Conservation (phyloP, 2,113 vertebrate species). For the Sorex fumeus region DNA sequence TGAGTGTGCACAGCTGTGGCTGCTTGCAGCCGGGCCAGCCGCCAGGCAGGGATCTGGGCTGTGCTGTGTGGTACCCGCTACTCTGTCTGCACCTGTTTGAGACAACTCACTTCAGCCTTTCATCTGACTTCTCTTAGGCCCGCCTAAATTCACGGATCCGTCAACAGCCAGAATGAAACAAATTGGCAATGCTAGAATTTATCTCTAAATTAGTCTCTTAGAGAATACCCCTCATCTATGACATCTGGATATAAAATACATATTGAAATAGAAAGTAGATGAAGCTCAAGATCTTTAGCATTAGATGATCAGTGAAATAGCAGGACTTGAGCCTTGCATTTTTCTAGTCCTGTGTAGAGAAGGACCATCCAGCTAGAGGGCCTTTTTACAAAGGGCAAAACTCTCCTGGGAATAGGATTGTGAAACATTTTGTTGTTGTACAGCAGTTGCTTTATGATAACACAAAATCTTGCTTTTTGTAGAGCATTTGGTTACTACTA, state of each 20-base stretch:
- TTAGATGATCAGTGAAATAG: constrained; percentile 19
- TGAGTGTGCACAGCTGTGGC: constrained; percentile 19
- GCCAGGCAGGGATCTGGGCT: neutral
- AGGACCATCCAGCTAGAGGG: constrained; percentile 48
- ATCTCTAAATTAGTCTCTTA: neutral
- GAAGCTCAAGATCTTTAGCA: neutral
- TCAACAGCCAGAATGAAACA: neutral
- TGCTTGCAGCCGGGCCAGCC: neutral
- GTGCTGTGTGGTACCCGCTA: neutral
- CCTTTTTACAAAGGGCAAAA: constrained; percentile 11
- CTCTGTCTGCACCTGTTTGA: neutral
- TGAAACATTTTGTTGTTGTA: constrained; percentile 45
- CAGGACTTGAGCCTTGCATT: neutral
- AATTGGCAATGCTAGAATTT: constrained; percentile 16
- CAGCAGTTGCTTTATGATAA: constrained; percentile 41
- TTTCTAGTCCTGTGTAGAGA: constrained; percentile 42
- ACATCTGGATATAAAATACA: constrained; percentile 6
- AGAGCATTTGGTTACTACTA: neutral
- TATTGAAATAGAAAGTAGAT: neutral
- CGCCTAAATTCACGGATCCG: neutral
- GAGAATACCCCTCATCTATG: constrained; percentile 31
- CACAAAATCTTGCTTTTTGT: constrained; percentile 33
- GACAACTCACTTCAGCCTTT: constrained; percentile 32
- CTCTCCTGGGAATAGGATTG: constrained; percentile 41
- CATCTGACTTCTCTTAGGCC: constrained; percentile 7